Base-by-base conservation (phyloP, 1,140 invertebrate species). In the Diplogasteroides magnus region DNA sequence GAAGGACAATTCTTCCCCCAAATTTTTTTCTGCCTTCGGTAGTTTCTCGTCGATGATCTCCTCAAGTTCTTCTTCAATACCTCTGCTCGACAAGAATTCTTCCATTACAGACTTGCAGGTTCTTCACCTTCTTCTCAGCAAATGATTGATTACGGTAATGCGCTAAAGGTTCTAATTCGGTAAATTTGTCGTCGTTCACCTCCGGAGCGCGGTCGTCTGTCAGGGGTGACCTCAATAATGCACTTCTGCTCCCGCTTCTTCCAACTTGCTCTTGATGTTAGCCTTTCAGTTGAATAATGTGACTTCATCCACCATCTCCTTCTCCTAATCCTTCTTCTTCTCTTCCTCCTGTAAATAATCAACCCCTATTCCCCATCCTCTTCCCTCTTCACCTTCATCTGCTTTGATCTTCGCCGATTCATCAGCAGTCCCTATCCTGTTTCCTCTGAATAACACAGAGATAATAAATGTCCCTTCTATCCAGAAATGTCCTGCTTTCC, bases 211-310 rank as follows among this genome's bases (percentile, higher is more conserved):
- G n/a, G n/a, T n/a, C n/a, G n/a, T n/a, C n/a, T n/a, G n/a, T 13
- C 48, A 56, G 13, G n/a, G 32, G 59, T n/a, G 11, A 14, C 13
- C 15, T 60, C 15, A 27, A n/a, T 60, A 31, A 75, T 64, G 74
- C 76, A 74, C 69, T 29, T 76, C 74, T 64, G 70, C 76, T 1
- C 61, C 72, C 3, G 62, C 56, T 57, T 74, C 61, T 11, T 70
- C 28, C 55, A 74, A n/a, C 31, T 61, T 77, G 23, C 71, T 26
- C 64, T 76, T 76, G 19, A 67, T 77, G 27, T 32, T 31, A 55
- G 61, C 68, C 68, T 77, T 76, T 71, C 75, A 74, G 32, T 74
- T 74, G 67, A 74, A 74, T 28, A 37, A 61, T 29, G 19, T 25
- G 27, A 2, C 55, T 59, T 59, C 27, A 2, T 26, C 37, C 29